A percentile compares a stretch with the other conserved stretches of the same genome.
phyloP scores from a whole-genome alignment of 2,113 vertebrate genomes.

The Percopsis transmontana region DNA sequence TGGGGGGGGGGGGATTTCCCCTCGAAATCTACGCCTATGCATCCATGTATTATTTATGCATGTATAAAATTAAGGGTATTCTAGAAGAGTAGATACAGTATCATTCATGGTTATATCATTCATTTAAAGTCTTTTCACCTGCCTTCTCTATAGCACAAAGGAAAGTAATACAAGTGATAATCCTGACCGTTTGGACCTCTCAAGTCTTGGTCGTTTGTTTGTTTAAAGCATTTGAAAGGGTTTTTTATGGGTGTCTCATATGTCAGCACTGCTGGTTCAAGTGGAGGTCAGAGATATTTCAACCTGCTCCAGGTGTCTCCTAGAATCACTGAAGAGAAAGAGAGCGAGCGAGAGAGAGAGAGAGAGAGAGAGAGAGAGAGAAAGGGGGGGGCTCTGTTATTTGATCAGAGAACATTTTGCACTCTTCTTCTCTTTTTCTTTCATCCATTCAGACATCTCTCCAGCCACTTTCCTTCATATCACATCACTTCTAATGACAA shows the following conservation, averaged over 20 bases:
- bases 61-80: no score
- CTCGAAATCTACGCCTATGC: no score
- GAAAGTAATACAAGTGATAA: constrained; percentile 15
- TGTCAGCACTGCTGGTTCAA: constrained; percentile 39
- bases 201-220: constrained; percentile 4
- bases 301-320: constrained; percentile 29
- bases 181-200: constrained; percentile 33
- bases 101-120: constrained; percentile 6
- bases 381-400: constrained; percentile 7
- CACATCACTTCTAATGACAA: constrained; percentile 50
- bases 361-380: constrained; percentile 13
- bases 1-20: no score
- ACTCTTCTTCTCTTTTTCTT: constrained; percentile 30
- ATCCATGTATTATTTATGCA: no score
- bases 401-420: constrained; percentile 43
- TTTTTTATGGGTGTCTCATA: constrained; percentile 31
- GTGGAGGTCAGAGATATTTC: constrained; percentile 46
- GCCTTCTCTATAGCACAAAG: constrained; percentile 5
- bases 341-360: constrained; percentile 21
- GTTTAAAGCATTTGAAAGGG: constrained; percentile 35
- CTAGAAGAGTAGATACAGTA: constrained; percentile 21
- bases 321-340: constrained; percentile 34
- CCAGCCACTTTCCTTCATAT: constrained; percentile 13
- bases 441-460: not conserved
- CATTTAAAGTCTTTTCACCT: constrained; percentile 15